phyloP scores from a whole-genome alignment of 1,140 invertebrate species.

The Brachystomella parvula region DNA sequence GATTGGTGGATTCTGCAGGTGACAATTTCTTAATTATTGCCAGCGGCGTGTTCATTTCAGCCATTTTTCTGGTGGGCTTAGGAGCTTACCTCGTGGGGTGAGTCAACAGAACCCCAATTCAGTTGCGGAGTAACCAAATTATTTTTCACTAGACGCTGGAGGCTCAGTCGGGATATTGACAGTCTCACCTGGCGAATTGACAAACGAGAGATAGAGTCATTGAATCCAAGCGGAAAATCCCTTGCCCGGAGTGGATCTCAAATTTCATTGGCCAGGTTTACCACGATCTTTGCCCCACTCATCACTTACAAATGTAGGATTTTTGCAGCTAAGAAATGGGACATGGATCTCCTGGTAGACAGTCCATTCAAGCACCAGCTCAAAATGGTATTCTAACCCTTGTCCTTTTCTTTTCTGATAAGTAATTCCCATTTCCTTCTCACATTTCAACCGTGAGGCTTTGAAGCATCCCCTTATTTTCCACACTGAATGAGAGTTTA shows the following conservation, averaged over 20 bases:
- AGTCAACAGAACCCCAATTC: too few relatives aligned
- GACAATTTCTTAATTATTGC: constrained; percentile 22
- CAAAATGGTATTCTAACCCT: constrained; percentile 60
- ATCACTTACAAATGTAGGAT: constrained; percentile 79
- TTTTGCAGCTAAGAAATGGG: constrained; percentile 76
- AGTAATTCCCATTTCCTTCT: too few relatives aligned
- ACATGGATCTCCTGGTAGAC: constrained; percentile 64
- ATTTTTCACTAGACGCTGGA: constrained; percentile 86
- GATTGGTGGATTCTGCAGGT: constrained; percentile 18
- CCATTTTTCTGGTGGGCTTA: constrained; percentile 14
- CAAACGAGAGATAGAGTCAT: constrained; percentile 69
- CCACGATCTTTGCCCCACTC: constrained; percentile 76
- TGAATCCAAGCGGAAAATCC: constrained; percentile 3
- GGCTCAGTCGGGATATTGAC: constrained; percentile 89
- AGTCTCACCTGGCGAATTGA: constrained; percentile 93
- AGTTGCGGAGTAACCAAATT: too few relatives aligned
- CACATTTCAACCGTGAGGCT: too few relatives aligned
- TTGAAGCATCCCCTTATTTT: too few relatives aligned
- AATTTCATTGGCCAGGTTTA: constrained; percentile 42
- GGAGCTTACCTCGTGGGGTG: constrained; percentile 42
- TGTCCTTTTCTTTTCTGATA: background rate
- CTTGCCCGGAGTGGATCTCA: constrained; percentile 24
- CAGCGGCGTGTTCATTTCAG: constrained; percentile 12
- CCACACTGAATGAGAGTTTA: too few relatives aligned
- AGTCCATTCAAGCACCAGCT: constrained; percentile 90